Percentiles rank a stretch among this genome's conserved stretches.
Evolutionary conservation across 2,797 vertebrate genomes (phyloP).

Genomic region (Champsocephalus gunnari): DNA sequence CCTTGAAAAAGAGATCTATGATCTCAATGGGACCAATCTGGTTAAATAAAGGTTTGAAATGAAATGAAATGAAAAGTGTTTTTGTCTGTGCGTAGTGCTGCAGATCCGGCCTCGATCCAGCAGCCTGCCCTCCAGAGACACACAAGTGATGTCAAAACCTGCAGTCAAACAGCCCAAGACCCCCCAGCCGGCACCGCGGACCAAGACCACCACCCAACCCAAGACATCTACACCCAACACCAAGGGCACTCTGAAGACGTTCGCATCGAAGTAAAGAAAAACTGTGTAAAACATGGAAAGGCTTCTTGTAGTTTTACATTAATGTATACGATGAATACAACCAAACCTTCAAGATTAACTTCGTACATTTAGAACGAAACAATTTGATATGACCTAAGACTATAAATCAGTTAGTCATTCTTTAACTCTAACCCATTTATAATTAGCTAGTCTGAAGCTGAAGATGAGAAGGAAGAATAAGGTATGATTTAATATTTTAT

Average conservation of each 20-base stretch:
- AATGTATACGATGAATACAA: no score
- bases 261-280: conserved; percentile 67
- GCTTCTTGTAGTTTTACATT: not conserved
- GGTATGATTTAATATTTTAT: not conserved
- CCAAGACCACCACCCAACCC: conserved; percentile 55
- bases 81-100: conserved; percentile 53
- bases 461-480: not conserved
- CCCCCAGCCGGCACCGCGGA: conserved; percentile 75
- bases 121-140: conserved; percentile 78
- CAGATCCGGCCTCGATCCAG: conserved; percentile 78
- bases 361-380: no score
- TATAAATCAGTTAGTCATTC: no score
- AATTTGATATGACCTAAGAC: no score
- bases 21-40: no score
- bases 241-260: conserved; percentile 50
- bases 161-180: conserved; percentile 67
- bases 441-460: no score
- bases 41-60: no score
- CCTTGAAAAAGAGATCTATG: no score
- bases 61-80: not conserved
- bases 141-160: conserved; percentile 61
- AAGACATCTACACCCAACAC: conserved; percentile 78
- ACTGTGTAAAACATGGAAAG: not conserved
- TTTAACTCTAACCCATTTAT: no score
- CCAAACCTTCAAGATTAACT: no score